phyloP scores from a whole-genome alignment of 2,113 vertebrate species.

The Zapornia atra region DNA sequence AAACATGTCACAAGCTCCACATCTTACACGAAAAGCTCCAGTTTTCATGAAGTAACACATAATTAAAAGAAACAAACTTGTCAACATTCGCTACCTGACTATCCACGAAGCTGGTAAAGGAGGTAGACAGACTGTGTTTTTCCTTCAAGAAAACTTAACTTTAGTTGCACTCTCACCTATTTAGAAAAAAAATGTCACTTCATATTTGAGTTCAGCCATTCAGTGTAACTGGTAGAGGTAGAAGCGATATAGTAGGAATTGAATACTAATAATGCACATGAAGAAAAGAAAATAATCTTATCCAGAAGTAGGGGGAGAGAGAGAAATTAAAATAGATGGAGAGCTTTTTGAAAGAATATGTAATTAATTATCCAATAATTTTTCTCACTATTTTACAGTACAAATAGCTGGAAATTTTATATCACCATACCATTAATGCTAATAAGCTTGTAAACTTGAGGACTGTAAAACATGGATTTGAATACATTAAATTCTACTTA shows the following conservation, averaged over 20 bases:
- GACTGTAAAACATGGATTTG: background rate
- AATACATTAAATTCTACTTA: conserved; percentile 62
- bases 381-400: background rate
- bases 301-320: background rate
- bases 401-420: conserved; percentile 17
- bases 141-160: background rate
- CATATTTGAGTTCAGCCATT: background rate
- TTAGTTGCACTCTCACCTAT: background rate
- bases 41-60: background rate
- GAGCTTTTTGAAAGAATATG: background rate
- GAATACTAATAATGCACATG: background rate
- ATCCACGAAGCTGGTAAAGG: background rate
- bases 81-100: background rate
- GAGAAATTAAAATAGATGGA: background rate
- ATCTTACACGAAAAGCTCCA: background rate
- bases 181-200: background rate
- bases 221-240: background rate
- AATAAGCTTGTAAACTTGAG: conserved; percentile 40
- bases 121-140: background rate
- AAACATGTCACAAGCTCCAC: background rate
- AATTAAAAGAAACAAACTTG: conserved; percentile 25
- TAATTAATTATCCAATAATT: background rate
- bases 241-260: background rate
- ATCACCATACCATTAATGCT: background rate
- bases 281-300: background rate